phyloP scores from a whole-genome alignment of 1,140 invertebrate species.

The Cecropterus lyciades region DNA sequence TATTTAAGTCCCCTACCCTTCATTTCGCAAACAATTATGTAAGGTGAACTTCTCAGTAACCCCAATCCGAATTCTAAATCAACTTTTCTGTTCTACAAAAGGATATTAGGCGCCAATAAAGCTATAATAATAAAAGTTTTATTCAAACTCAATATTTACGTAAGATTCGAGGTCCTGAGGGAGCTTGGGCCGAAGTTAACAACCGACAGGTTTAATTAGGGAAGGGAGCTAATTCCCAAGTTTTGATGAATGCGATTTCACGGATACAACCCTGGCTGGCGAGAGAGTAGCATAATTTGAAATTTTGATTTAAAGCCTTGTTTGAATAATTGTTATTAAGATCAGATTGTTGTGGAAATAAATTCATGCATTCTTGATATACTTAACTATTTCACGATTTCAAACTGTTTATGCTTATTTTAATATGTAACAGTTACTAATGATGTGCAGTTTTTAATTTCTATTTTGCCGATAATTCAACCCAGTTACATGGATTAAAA shows the following conservation, averaged over 20 bases:
- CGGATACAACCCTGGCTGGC: constrained; percentile 52
- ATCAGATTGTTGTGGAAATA: constrained; percentile 16
- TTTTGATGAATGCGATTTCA: constrained; percentile 80
- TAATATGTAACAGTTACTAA: too few relatives aligned
- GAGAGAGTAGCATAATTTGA: constrained; percentile 60
- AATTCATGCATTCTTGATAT: constrained; percentile 1
- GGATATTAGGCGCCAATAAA: constrained; percentile 70
- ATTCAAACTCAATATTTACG: constrained; percentile 72
- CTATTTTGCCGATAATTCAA: too few relatives aligned
- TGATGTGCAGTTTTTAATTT: too few relatives aligned
- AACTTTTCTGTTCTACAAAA: constrained; percentile 62
- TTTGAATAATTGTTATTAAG: constrained; percentile 64
- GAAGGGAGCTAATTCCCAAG: constrained; percentile 72
- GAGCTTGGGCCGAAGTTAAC: constrained; percentile 57
- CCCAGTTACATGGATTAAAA: too few relatives aligned
- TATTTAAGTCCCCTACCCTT: constrained; percentile 4
- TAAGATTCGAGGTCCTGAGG: constrained; percentile 49
- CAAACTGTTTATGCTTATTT: background rate
- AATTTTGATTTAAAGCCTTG: constrained; percentile 73
- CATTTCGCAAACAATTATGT: constrained; percentile 30
- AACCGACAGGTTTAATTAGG: constrained; percentile 78
- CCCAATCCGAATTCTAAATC: constrained; percentile 57
- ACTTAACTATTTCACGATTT: background rate
- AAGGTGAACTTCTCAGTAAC: constrained; percentile 29
- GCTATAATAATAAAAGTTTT: constrained; percentile 73